Percentiles rank a stretch among this genome's conserved stretches.
phyloP scores from a whole-genome alignment of 2,113 vertebrate species.

The Sander vitreus region DNA sequence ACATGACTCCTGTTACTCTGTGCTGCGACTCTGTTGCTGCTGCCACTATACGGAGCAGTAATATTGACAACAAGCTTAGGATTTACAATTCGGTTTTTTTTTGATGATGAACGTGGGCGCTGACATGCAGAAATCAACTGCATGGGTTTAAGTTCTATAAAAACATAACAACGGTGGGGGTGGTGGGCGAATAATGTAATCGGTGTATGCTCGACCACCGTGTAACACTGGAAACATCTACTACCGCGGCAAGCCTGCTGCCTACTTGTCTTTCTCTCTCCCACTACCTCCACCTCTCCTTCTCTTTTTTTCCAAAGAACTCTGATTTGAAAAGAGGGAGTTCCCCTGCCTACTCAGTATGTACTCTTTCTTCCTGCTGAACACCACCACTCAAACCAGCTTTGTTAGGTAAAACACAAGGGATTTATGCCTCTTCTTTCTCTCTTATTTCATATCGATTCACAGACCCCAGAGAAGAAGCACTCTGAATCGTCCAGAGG shows the following conservation, averaged over 20 bases:
- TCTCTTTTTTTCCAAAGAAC: slow-evolving; percentile 74
- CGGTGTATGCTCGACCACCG: too few species aligned
- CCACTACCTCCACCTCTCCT: slow-evolving; percentile 56
- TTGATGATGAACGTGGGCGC: too few species aligned
- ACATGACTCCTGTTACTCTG: too few species aligned
- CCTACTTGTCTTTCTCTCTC: slow-evolving; percentile 58
- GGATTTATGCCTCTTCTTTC: slow-evolving; percentile 30
- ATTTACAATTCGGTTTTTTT: too few species aligned
- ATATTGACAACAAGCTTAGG: too few species aligned
- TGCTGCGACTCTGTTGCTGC: too few species aligned
- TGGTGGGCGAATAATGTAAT: too few species aligned
- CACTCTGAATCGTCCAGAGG: slow-evolving; percentile 95
- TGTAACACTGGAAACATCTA: too few species aligned
- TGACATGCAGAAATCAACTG: too few species aligned
- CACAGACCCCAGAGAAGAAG: slow-evolving; percentile 98
- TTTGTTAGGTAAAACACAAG: slow-evolving; percentile 55
- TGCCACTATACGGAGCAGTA: too few species aligned
- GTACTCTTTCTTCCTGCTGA: slow-evolving; percentile 68
- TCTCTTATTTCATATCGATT: slow-evolving; percentile 55
- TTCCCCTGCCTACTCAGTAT: slow-evolving; percentile 86
- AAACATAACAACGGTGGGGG: too few species aligned
- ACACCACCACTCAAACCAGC: slow-evolving; percentile 42
- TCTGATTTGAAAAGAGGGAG: slow-evolving; percentile 86
- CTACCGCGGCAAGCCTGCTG: neutral
- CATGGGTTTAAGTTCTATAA: too few species aligned